phyloP scores from a whole-genome alignment of 2,888 invertebrate species.

The Catotricha subobsoleta region DNA sequence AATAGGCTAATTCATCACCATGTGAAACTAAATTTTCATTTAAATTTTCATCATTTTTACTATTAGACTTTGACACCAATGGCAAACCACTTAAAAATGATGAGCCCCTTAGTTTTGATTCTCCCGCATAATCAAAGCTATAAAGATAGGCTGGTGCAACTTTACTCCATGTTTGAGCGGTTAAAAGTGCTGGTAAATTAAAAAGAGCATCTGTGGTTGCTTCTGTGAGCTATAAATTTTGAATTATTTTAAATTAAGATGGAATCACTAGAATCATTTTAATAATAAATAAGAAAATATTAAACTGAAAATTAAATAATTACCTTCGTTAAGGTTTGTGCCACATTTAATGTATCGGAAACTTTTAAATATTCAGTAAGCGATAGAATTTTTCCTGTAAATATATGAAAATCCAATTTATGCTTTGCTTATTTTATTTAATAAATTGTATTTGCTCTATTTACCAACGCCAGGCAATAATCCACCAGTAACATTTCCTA shows the following conservation, averaged over 20 bases:
- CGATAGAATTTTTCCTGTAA: neutral
- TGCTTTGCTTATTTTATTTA: neutral
- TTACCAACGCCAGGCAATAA: constrained; percentile 2
- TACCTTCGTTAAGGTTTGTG: constrained; percentile 22
- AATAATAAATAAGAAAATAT: neutral
- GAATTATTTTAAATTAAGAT: constrained; percentile 8
- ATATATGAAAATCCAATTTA: neutral
- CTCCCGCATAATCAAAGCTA: constrained; percentile 53
- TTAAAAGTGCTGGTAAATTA: constrained; percentile 56
- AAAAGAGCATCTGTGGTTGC: constrained; percentile 51
- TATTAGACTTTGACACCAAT: constrained; percentile 33
- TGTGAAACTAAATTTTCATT: constrained; percentile 35
- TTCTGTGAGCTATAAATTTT: constrained; percentile 23
- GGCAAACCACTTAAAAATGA: constrained; percentile 48
- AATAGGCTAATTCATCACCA: constrained; percentile 53
- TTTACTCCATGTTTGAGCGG: constrained; percentile 49
- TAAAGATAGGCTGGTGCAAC: constrained; percentile 48
- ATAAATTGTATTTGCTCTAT: neutral
- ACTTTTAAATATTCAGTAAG: constrained; percentile 19
- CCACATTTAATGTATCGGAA: constrained; percentile 19
- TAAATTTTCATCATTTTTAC: constrained; percentile 14
- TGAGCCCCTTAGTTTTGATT: constrained; percentile 37
- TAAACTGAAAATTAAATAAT: constrained; percentile 4
- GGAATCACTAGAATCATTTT: neutral
- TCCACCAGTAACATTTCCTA: neutral